A percentile compares a stretch with the other conserved stretches of the same genome.
phyloP scores from a whole-genome alignment of 2,797 vertebrate species.

The Bradypodion pumilum region DNA sequence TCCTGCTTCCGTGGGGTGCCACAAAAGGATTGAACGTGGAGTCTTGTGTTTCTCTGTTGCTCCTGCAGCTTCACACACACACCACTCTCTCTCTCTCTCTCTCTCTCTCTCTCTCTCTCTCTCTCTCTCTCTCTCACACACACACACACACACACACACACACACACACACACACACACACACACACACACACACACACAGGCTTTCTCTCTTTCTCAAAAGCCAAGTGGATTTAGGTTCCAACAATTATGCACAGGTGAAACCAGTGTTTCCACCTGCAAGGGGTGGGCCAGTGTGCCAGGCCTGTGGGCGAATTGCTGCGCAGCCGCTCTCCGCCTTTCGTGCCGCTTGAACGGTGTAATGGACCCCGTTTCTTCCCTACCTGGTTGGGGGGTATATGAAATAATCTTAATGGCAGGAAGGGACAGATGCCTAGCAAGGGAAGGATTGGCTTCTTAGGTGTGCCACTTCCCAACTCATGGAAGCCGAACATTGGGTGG shows the following conservation, averaged over 20 bases:
- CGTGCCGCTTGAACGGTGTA: too few relatives aligned
- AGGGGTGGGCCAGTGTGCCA: constrained; percentile 12
- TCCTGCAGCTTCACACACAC: background rate
- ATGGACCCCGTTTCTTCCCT: too few relatives aligned
- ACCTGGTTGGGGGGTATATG: background rate
- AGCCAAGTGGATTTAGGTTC: background rate
- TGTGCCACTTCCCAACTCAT: background rate
- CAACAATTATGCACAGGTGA: too few relatives aligned
- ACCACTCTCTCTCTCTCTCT: background rate
- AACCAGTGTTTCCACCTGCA: background rate
- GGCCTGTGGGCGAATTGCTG: background rate
- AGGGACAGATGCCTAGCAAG: background rate
- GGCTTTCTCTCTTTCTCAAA: too few relatives aligned
- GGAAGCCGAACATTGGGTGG: background rate
- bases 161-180: too few relatives aligned
- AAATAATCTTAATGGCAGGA: background rate
- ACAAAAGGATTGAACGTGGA: background rate
- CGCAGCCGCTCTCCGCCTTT: background rate
- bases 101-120: background rate
- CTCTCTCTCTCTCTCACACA: too few relatives aligned
- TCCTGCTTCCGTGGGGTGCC: too few relatives aligned
- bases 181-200: too few relatives aligned
- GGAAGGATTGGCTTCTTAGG: background rate
- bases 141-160: too few relatives aligned
- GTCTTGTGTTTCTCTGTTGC: too few relatives aligned